Conservation (phyloP, 2,113 vertebrate species). For the Syngnathus typhle region DNA sequence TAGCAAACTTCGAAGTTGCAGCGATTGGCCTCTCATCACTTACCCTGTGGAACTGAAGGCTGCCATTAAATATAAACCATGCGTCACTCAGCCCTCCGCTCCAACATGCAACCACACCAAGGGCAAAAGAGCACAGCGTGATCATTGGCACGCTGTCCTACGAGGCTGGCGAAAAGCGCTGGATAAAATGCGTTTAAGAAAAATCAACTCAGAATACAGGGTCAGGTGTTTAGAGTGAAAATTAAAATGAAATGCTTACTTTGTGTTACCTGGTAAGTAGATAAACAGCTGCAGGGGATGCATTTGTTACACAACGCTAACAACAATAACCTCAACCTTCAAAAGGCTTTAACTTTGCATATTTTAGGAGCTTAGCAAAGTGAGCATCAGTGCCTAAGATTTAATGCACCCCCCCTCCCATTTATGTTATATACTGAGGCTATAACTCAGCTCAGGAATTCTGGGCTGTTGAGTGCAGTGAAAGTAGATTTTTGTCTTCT, state of each 20-base stretch:
- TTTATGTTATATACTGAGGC: slow-evolving; percentile 42
- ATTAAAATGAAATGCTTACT: slow-evolving; percentile 52
- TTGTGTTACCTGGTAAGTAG: slow-evolving; percentile 52
- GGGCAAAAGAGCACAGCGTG: slow-evolving; percentile 53
- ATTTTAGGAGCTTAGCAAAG: slow-evolving; percentile 52
- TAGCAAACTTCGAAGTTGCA: slow-evolving; percentile 52
- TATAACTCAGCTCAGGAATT: slow-evolving; percentile 39
- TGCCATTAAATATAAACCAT: slow-evolving; percentile 63
- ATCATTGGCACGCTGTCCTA: slow-evolving; percentile 40
- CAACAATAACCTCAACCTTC: slow-evolving; percentile 23
- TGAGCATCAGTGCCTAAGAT: slow-evolving; percentile 38
- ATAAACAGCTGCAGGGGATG: slow-evolving; percentile 58
- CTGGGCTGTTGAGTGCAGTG: slow-evolving; percentile 53
- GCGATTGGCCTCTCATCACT: slow-evolving; percentile 51
- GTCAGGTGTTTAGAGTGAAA: slow-evolving; percentile 23
- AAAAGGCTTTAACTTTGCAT: slow-evolving; percentile 33
- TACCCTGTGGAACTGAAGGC: slow-evolving; percentile 54
- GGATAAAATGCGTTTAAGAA: slow-evolving; percentile 18
- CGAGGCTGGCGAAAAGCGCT: slow-evolving; percentile 28
- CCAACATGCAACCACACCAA: slow-evolving; percentile 44
- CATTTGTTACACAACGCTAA: slow-evolving; percentile 48
- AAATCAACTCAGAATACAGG: slow-evolving; percentile 21
- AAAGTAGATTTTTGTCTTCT: slow-evolving; percentile 67
- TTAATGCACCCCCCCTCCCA: slow-evolving; percentile 38
- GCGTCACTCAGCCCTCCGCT: slow-evolving; percentile 48